Percentiles rank a stretch among this genome's conserved stretches.
phyloP scores from a whole-genome alignment of 2,888 invertebrate species.

The Amphipoea lucens region DNA sequence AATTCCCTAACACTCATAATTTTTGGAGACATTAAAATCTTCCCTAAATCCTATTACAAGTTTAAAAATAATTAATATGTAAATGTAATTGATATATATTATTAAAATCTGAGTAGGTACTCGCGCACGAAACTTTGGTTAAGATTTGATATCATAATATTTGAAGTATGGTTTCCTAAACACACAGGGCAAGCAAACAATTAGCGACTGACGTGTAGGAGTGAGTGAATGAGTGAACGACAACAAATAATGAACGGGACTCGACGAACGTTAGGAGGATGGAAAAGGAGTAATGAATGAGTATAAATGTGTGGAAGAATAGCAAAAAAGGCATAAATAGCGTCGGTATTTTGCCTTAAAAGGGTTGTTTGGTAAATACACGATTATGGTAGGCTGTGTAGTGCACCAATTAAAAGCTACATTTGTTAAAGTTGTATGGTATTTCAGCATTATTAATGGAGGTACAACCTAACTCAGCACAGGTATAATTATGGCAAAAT shows the following conservation, averaged over 20 bases:
- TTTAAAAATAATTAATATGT: constrained; percentile 37
- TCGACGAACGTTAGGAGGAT: neutral
- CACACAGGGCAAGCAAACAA: constrained; percentile 49
- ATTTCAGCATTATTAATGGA: neutral
- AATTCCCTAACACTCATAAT: neutral
- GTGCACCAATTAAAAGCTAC: neutral
- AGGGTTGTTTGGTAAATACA: neutral
- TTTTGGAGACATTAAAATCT: neutral
- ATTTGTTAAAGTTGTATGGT: neutral
- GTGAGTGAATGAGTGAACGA: constrained; percentile 34
- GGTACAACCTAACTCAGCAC: neutral
- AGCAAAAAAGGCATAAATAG: neutral
- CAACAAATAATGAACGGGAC: constrained; percentile 21
- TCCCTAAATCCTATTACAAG: neutral
- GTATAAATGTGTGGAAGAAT: neutral
- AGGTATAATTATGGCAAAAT: neutral
- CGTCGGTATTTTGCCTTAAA: neutral
- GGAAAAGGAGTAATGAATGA: neutral
- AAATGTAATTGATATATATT: constrained; percentile 46
- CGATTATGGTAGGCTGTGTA: neutral
- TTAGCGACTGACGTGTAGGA: constrained; percentile 25
- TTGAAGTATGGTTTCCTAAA: constrained; percentile 46
- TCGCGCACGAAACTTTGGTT: neutral
- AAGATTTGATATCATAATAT: constrained; percentile 35
- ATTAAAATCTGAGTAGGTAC: constrained; percentile 31